Base-by-base conservation (phyloP, 2,113 vertebrate genomes). In the Cyanistes caeruleus region DNA sequence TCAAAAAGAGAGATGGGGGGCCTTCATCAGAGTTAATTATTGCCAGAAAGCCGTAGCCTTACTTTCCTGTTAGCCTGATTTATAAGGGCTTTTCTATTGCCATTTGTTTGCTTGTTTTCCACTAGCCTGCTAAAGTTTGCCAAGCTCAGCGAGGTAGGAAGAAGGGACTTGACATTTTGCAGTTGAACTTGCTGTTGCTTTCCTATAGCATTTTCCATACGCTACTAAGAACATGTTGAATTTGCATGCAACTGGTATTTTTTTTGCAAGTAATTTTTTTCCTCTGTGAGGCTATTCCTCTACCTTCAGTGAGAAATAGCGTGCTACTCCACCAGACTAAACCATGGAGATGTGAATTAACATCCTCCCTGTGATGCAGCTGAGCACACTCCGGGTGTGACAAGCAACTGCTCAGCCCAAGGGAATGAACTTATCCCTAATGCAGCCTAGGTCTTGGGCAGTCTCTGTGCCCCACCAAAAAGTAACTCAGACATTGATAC, bases 11-110 rank as follows among this genome's bases (percentile, higher is more conserved):
- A 90, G 73, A 70, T 1, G 2, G 79, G 88, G 76, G 35, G 83
- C 75, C 79, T 86, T 96, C 95, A 75, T 88, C 88, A 88, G 63
- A 69, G 59, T 73, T 68, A 46, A 84, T 94, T 94, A 80, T 63
- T 94, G 51, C 56, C 72, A 83, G 59, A 70, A 96, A 90, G 64
- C 48, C 41, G 31, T 79, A 70, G 67, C 25, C 51, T 85, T 80
- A 77, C 81, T 94, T 82, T 74, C 67, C 87, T 48, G 37, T 90
- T 94, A 88, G 35, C 22, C 44, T 75, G 64, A 95, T 84, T 88
- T 86, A 52, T 58, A 80, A 77, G 31, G 44, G 3, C 6, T 80
- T 83, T 86, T 74, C 76, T 92, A 39, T 27, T 62, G 78, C 35
- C 13, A 9, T 79, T 96, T 89, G 28, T 89, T 90, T 83, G n/a